These are phyloP conservation scores for Eubasilissa regina DNA, from an alignment of 1,140 invertebrate genomes.

Conservation along the genomic window DNA sequence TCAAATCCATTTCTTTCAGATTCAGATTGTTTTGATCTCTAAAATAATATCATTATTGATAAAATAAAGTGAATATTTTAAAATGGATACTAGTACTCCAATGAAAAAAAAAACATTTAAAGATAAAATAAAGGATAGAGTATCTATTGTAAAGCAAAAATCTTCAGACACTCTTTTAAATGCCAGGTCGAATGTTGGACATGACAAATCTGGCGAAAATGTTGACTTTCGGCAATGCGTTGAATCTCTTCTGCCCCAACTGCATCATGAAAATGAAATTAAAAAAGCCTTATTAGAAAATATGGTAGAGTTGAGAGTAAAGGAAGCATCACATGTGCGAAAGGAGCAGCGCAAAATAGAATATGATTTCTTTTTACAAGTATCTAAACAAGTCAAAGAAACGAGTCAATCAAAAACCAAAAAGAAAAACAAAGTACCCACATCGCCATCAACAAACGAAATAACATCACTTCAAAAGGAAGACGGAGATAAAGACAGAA, in stretches of 20 bases:
- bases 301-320: constrained; percentile 23
- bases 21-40: too few relatives aligned
- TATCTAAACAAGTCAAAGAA: constrained; percentile 10
- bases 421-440: constrained; percentile 4
- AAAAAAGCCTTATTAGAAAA: constrained; percentile 40
- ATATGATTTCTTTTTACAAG: constrained; percentile 37
- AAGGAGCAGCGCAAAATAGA: constrained; percentile 34
- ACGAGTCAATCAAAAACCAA: constrained; percentile 11
- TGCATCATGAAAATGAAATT: constrained; percentile 47
- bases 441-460: neutral
- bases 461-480: neutral
- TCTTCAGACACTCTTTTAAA: constrained; percentile 45
- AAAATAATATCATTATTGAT: too few relatives aligned
- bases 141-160: constrained; percentile 47
- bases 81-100: constrained; percentile 16
- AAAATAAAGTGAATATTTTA: neutral
- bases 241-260: constrained; percentile 32
- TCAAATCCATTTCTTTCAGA: too few relatives aligned
- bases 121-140: constrained; percentile 47
- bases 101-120: constrained; percentile 42
- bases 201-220: constrained; percentile 20
- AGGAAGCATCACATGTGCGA: constrained; percentile 17
- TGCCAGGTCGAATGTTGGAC: constrained; percentile 24
- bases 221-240: constrained; percentile 5
- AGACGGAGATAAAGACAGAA: constrained; percentile 9